Evolutionary conservation across 2,797 vertebrate genomes (phyloP).

Genomic region (Xenopus petersii): DNA sequence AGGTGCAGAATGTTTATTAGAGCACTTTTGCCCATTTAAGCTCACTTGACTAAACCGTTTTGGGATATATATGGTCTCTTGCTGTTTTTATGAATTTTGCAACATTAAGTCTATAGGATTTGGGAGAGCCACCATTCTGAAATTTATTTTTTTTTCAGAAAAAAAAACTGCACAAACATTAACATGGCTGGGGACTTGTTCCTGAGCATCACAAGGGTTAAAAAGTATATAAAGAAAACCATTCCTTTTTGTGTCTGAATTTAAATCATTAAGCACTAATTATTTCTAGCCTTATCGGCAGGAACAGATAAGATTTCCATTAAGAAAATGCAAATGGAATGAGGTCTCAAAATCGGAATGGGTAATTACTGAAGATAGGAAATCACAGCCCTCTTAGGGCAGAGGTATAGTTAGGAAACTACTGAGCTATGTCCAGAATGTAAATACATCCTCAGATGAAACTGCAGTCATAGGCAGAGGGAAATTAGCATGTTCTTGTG

Average conservation of each 20-base stretch:
- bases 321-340: constrained; percentile 53
- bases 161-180: no score
- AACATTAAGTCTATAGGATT: background rate
- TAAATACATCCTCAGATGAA: background rate
- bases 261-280: constrained; percentile 54
- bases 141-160: no score
- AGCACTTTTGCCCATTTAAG: constrained; percentile 11
- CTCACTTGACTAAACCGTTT: constrained; percentile 18
- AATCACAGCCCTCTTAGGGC: constrained; percentile 15
- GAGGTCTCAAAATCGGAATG: constrained; percentile 23
- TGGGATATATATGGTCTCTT: constrained; percentile 10
- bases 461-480: background rate
- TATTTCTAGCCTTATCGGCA: constrained; percentile 58
- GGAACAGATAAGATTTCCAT: constrained; percentile 59
- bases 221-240: constrained; percentile 5
- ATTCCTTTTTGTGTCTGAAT: constrained; percentile 13
- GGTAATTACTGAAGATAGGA: constrained; percentile 30
- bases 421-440: constrained; percentile 8
- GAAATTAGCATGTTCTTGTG: background rate
- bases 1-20: constrained; percentile 22
- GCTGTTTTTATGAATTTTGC: constrained; percentile 25
- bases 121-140: no score
- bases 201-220: background rate
- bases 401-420: constrained; percentile 6
- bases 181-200: background rate